A percentile compares a stretch with the other conserved stretches of the same genome.
These are phyloP conservation scores for Spatulosminthurus flaviceps DNA, from an alignment of 2,888 invertebrate genomes.

Conservation along the genomic window DNA sequence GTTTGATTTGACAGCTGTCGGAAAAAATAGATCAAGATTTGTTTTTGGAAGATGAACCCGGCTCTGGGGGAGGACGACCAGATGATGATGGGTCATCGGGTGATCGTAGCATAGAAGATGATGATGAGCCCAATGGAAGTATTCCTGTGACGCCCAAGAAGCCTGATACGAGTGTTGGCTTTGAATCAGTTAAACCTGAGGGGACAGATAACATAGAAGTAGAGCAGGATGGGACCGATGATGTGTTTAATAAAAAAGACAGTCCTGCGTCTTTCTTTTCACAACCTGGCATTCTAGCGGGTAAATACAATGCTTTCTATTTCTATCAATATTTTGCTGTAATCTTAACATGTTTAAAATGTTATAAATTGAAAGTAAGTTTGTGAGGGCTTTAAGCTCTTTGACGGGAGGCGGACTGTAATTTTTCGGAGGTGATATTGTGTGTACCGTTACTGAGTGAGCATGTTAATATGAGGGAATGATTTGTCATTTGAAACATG, in stretches of 20 bases:
- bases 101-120: slow-evolving; percentile 51
- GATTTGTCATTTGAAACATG: too few relatives aligned
- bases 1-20: slow-evolving; percentile 53
- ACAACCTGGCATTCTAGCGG: slow-evolving; percentile 92
- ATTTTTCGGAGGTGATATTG: too few relatives aligned
- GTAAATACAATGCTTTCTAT: slow-evolving; percentile 69
- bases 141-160: background rate
- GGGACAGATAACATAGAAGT: background rate
- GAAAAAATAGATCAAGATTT: slow-evolving; percentile 61
- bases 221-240: slow-evolving; percentile 4
- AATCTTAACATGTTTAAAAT: too few relatives aligned
- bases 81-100: slow-evolving; percentile 52
- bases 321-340: too few relatives aligned
- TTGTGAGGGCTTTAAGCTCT: too few relatives aligned
- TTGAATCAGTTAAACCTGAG: background rate
- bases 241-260: slow-evolving; percentile 56
- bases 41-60: slow-evolving; percentile 62
- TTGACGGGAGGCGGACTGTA: too few relatives aligned
- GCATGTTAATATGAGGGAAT: too few relatives aligned
- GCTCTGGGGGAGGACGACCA: slow-evolving; percentile 48
- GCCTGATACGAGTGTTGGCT: background rate
- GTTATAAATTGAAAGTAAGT: too few relatives aligned
- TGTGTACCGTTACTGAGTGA: too few relatives aligned
- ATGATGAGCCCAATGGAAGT: slow-evolving; percentile 50
- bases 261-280: slow-evolving; percentile 83